phyloP scores from a whole-genome alignment of 2,797 vertebrate genomes.

The Catharus ustulatus region DNA sequence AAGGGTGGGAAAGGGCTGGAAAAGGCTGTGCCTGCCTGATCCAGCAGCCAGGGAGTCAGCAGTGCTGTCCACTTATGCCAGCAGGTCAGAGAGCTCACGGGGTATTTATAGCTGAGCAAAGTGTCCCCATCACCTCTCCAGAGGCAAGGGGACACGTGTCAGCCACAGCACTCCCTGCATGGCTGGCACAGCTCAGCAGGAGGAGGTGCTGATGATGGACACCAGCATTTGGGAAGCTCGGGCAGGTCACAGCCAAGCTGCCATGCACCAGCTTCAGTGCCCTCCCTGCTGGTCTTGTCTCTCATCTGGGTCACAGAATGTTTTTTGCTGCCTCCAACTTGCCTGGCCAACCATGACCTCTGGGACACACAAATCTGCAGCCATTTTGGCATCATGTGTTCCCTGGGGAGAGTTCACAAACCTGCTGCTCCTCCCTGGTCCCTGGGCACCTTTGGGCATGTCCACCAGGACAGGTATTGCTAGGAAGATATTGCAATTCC shows the following conservation, averaged over 20 bases:
- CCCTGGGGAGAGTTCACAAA: background rate
- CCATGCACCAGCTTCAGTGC: background rate
- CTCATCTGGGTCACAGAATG: background rate
- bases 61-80: background rate
- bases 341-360: background rate
- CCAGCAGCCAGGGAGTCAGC: background rate
- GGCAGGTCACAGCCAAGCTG: background rate
- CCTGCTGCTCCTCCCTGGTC: background rate
- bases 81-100: background rate
- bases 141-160: background rate
- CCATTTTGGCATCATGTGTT: accelerated
- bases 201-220: constrained; percentile 20
- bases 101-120: constrained; percentile 53
- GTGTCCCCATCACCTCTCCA: background rate
- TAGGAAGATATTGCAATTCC: background rate
- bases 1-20: background rate
- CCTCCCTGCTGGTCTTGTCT: background rate
- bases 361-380: background rate
- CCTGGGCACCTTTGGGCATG: background rate
- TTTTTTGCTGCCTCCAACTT: background rate
- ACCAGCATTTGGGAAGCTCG: constrained; percentile 11
- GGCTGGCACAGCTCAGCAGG: background rate
- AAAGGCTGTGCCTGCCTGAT: background rate
- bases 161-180: background rate
- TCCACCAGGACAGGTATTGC: background rate